phyloP scores from a whole-genome alignment of 2,888 invertebrate species.

The Agrilus cyanescens region DNA sequence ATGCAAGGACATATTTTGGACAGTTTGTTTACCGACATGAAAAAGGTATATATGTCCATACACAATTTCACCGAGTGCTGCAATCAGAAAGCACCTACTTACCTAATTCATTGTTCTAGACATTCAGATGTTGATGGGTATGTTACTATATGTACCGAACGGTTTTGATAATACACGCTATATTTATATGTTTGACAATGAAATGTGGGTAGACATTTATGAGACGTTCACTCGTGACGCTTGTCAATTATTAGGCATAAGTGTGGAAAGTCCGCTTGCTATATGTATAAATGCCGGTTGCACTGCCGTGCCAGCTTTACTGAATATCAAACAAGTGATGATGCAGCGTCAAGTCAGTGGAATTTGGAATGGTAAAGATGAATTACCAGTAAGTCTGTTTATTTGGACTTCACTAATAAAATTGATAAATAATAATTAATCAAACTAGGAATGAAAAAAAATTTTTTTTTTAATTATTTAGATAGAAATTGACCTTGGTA shows the following conservation, averaged over 20 bases:
- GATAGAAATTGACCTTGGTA: slow-evolving; percentile 92
- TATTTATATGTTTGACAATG: slow-evolving; percentile 57
- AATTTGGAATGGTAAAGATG: slow-evolving; percentile 91
- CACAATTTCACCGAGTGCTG: not conserved
- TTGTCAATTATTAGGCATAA: slow-evolving; percentile 80
- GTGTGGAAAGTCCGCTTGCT: slow-evolving; percentile 79
- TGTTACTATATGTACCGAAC: slow-evolving; percentile 63
- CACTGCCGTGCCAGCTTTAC: slow-evolving; percentile 83
- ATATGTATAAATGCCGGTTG: slow-evolving; percentile 90
- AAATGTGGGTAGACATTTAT: slow-evolving; percentile 74
- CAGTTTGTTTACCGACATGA: slow-evolving; percentile 67
- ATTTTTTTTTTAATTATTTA: slow-evolving; percentile 28
- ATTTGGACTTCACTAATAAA: not conserved
- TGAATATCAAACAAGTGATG: slow-evolving; percentile 90
- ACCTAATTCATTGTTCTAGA: slow-evolving; percentile 39
- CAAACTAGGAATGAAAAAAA: not conserved
- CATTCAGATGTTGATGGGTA: slow-evolving; percentile 78
- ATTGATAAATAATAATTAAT: not conserved
- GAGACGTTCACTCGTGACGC: slow-evolving; percentile 89
- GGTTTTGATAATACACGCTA: slow-evolving; percentile 75
- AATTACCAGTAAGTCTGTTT: slow-evolving; percentile 67
- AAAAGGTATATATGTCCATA: slow-evolving; percentile 41
- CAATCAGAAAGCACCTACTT: not conserved
- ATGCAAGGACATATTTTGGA: slow-evolving; percentile 76
- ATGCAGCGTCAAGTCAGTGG: slow-evolving; percentile 78